Evolutionary conservation across 2,113 vertebrate genomes (phyloP), one percentile per base, ranked within the genome.

Genomic region (Myocastor coypus): DNA sequence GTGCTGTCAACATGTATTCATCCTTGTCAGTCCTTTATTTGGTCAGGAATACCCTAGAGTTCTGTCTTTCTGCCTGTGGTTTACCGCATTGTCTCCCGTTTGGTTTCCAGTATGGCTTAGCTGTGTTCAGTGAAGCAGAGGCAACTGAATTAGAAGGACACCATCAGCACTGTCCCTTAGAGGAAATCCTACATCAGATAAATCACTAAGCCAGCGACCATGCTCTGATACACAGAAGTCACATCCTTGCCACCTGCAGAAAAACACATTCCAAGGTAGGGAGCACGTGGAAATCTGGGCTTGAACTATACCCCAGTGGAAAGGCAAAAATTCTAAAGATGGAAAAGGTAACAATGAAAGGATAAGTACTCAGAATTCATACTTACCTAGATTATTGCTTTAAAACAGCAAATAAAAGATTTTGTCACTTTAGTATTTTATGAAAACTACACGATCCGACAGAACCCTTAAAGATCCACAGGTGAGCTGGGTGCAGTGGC

Each of bases 11-110:
- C 61, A 37, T 0, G 17, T 37, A 77, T 96, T 96, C 98, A 96
- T 98, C 97, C 89, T 87, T 95, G 87, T 89, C 95, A 89, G 83
- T 71, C 86, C 86, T 94, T 89, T 75, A 83, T 90, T 97, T 93
- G 68, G 71, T 92, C 50, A 88, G 95, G 83, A 97, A 91, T 83
- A 96, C 90, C 85, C 87, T 5, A 78, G 93, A 95, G 73, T 92
- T 96, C 61, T 83, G 93, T 89, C 86, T 96, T 95, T 94, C 78
- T 64, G 83, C 75, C 83, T 24, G 5, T 0, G 37, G 89, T 42
- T 37, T 69, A 90, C 92, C 84, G 3, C 7, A 46, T 19, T 37
- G 4, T 96, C 96, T 95, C 92, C 87, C 85, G 89, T 71, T 89
- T 89, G 87, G 75, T 95, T 96, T 96, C 95, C 55, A 42, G 63